Evolutionary conservation across 2,888 invertebrate genomes (phyloP), one percentile per base, ranked within the genome.

Genomic region (Tortrix viridana): DNA sequence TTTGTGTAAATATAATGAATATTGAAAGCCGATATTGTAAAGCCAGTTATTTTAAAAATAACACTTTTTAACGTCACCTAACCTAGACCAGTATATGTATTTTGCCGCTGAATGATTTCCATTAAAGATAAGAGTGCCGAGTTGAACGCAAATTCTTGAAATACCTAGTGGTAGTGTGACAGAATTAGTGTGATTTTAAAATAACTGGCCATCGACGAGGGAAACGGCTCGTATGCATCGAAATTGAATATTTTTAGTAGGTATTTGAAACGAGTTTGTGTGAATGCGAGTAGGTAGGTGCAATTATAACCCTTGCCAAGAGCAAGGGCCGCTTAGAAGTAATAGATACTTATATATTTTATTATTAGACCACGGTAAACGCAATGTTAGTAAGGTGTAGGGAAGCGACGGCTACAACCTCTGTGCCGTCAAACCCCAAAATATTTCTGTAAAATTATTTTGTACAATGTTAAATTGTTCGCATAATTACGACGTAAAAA

Each of bases 391-490:
- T 75, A 73, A 80, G 74, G 74, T 76, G 75, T 80, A 80, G 77
- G 73, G 81, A 78, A 72, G 73, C 69, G 64, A 65, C 65, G 68
- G 77, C 76, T 69, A 61, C 69, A 66, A 12, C 19, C 66, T 73
- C 75, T 70, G 68, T 73, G 69, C 43, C 49, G 16, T 44, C 43
- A 59, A 23, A 74, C 74, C 75, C 73, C 76, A 72, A 69, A 71
- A 73, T 12, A 74, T 57, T 71, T 80, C 72, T 72, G 72, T 84
- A 82, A 89, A 87, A 86, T 88, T 90, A 90, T 89, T 89, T 86
- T 86, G 84, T 89, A 89, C 79, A 83, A 82, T 85, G 85, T 80
- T 77, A 79, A 74, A 78, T 74, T 84, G 79, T 86, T 85, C 84
- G 79, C 81, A 84, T 86, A 81, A 80, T 81, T 80, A 80, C 74